Evolutionary conservation across 2,113 vertebrate genomes (phyloP).

Genomic region (Rhinichthys klamathensis): DNA sequence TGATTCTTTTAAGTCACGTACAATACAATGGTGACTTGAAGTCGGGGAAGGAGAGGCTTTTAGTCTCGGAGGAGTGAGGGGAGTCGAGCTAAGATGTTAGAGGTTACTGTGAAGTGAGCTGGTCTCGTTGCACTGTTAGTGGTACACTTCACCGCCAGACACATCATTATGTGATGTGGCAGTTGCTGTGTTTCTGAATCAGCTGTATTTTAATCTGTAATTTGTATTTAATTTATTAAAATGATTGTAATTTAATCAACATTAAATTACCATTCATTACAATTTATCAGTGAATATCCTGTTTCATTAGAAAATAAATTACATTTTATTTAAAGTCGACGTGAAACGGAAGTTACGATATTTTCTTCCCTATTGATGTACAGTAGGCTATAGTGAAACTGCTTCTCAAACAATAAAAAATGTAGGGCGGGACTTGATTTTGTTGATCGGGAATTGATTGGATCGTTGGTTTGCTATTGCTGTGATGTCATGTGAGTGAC

Average conservation of each 20-base stretch:
- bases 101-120: slow-evolving; percentile 17
- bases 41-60: neutral
- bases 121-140: neutral
- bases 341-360: too few relatives aligned
- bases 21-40: slow-evolving; percentile 7
- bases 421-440: too few relatives aligned
- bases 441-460: too few relatives aligned
- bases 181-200: neutral
- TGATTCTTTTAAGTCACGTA: slow-evolving; percentile 24
- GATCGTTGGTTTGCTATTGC: too few relatives aligned
- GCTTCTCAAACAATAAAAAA: too few relatives aligned
- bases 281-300: neutral
- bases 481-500: too few relatives aligned
- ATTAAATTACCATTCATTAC: neutral
- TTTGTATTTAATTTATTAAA: too few relatives aligned
- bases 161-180: neutral
- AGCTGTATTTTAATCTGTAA: neutral
- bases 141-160: neutral
- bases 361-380: too few relatives aligned
- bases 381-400: too few relatives aligned
- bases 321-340: too few relatives aligned
- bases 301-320: neutral
- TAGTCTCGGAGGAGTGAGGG: neutral
- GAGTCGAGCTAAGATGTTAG: neutral
- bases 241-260: neutral